Base-by-base conservation (phyloP, 1,140 invertebrate genomes). In the Teleopsis dalmanni region DNA sequence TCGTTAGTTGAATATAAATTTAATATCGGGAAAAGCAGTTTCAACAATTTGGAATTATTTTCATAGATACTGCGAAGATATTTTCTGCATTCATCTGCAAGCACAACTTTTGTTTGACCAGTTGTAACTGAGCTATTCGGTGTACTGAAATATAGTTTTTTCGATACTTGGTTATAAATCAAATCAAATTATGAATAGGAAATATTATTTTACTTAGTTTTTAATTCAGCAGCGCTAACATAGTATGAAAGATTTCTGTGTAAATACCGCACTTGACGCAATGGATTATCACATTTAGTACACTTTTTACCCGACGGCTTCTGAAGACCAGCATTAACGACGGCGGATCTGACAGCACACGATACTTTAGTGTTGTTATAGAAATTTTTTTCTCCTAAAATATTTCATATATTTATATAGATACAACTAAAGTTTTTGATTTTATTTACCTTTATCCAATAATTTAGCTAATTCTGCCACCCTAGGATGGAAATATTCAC, bases 21-120 rank as follows among this genome's bases (percentile, higher is more conserved):
- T 4, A 97, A 72, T 44, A 89, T 78, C 1, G 90, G 87, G 43
- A 88, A 79, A 5, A 95, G 68, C 4, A 81, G 65, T 54, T 73
- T 72, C 0, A 98, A 63, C 33, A 92, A 72, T 6, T 81, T 73
- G 16, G 76, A 75, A 61, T 98, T 88, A 52, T 85, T 82, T 31
- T 75, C 56, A 79, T 88, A 97, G 19, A 97, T 73, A 31, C 80
- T 62, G 37, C 82, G 75, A 40, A 98, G 74, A 67, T 87, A 82
- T 27, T 83, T 75, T 57, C 81, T 81, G 8, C 77, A 76, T 52
- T 82, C 77, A 66, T 81, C 76, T 3, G 83, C 81, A 70, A 70
- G 59, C 8, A 71, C 55, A 0, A 65, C 57, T 47, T 70, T 68
- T 41, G 66, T 61, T 33, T 65, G 61, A 6, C 64, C 65, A 34